phyloP scores from a whole-genome alignment of 92 coral and sea anemone genomes.

The Ricordea florida region DNA sequence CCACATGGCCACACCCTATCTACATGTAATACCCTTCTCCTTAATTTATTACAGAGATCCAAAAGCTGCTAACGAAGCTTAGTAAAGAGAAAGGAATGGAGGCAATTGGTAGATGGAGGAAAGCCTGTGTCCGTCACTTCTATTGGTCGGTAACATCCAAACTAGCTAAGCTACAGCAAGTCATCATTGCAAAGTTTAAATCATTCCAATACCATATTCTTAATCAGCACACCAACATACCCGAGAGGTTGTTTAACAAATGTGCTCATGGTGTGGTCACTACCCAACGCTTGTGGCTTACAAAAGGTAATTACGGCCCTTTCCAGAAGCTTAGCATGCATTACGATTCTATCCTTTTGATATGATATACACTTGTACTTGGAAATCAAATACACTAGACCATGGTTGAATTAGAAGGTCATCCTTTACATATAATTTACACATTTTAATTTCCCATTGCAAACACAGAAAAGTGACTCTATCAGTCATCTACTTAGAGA shows the following conservation, averaged over 20 bases:
- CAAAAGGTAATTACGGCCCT: conserved; percentile 5
- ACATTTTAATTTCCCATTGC: no score
- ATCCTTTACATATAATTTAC: no score
- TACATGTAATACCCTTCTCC: no score
- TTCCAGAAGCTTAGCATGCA: no score
- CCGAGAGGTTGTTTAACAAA: conserved; percentile 22
- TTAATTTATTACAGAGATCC: conserved; percentile 44
- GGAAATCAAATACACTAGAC: no score
- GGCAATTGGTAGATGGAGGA: conserved; percentile 52
- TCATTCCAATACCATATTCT: conserved; percentile 37
- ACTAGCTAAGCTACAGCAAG: conserved; percentile 7
- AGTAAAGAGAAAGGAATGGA: conserved; percentile 56
- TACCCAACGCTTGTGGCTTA: conserved; percentile 36
- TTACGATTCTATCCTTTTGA: no score
- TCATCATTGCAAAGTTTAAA: conserved; percentile 53
- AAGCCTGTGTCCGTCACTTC: conserved; percentile 66
- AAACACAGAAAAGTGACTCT: no score
- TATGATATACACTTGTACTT: no score
- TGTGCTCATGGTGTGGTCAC: conserved; percentile 37
- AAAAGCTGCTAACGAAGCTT: conserved; percentile 53
- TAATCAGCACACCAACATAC: conserved; percentile 40
- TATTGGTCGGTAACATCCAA: conserved; percentile 70
- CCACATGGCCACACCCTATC: no score
- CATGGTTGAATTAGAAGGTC: no score
- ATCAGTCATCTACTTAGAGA: no score